Evolutionary conservation across 2,113 vertebrate genomes (phyloP).

Genomic region (Cyrtonyx montezumae): DNA sequence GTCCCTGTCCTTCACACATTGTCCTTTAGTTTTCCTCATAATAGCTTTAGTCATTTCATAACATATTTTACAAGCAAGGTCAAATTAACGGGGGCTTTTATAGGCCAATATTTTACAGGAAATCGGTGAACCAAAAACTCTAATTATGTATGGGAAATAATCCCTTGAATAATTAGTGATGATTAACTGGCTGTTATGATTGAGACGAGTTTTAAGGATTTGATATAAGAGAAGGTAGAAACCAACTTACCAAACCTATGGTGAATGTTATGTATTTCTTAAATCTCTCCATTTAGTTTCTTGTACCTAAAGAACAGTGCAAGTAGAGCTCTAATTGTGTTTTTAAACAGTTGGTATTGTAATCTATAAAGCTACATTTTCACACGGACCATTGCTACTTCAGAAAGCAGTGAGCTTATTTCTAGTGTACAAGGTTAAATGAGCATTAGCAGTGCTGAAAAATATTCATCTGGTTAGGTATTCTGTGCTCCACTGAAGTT

Average conservation of each 20-base stretch:
- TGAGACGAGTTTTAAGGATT: conserved; percentile 45
- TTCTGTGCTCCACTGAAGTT: neutral
- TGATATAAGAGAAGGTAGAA: conserved; percentile 20
- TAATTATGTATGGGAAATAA: conserved; percentile 69
- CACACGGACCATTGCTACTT: neutral
- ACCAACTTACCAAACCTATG: neutral
- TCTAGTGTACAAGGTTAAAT: neutral
- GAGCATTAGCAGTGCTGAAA: neutral
- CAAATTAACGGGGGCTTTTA: conserved; percentile 77
- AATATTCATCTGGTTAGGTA: neutral
- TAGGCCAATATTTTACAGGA: conserved; percentile 71
- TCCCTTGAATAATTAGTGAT: conserved; percentile 70
- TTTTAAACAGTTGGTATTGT: neutral
- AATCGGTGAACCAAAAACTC: conserved; percentile 75
- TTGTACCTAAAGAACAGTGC: neutral
- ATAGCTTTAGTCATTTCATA: conserved; percentile 82
- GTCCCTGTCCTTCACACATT: conserved; percentile 55
- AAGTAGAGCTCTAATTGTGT: neutral
- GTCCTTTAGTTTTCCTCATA: conserved; percentile 69
- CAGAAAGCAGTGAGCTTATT: neutral
- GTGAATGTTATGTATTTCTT: neutral
- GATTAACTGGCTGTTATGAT: conserved; percentile 70
- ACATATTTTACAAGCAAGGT: conserved; percentile 82
- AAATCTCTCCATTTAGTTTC: neutral
- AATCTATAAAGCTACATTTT: neutral